Evolutionary conservation across 2,888 invertebrate genomes (phyloP), one percentile per base, ranked within the genome.

Genomic region (Scaptomyza tumidula): DNA sequence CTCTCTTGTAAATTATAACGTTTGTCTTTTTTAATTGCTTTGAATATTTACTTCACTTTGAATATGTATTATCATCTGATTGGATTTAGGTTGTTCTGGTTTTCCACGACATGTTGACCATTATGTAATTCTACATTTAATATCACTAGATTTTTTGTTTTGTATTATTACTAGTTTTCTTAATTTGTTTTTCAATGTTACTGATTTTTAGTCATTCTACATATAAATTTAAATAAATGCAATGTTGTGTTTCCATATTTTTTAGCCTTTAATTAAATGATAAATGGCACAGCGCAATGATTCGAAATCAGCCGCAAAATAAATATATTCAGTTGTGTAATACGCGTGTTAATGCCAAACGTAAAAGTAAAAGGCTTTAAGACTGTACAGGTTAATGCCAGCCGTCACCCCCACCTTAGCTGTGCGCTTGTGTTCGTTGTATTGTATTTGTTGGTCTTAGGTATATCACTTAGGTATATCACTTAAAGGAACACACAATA

Each of bases 231-330:
- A 35, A 35, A 35, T 13, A 35, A 35, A 35, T 13, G 13, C 13
- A 33, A 33, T 11, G 11, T 56, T 35, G 44, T 41, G 46, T 50
- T 46, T 55, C 14, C 37, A n/a, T 39, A 29, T 49, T 61, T 58
- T 64, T 64, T 48, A 65, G 52, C 29, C 29, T 29, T 29, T 52
- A 84, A 84, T 80, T 78, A 71, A 80, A 84, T 78, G 75, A 82
- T 79, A 79, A 87, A 78, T 62, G 48, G 14, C 49, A 53, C 46
- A 57, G 46, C 48, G 56, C 67, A 78, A 13, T 70, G 60, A 73
- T 62, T 76, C 80, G 71, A 68, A 81, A 66, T 78, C 78, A 71
- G 65, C 64, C 62, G 77, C 45, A 35, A 76, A 76, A 73, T 69
- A 49, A 50, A 67, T 31, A 64, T 58, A 29, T 29, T 29, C 1